Evolutionary conservation across 2,888 invertebrate genomes (phyloP).

Genomic region (Nymphalis urticae): DNA sequence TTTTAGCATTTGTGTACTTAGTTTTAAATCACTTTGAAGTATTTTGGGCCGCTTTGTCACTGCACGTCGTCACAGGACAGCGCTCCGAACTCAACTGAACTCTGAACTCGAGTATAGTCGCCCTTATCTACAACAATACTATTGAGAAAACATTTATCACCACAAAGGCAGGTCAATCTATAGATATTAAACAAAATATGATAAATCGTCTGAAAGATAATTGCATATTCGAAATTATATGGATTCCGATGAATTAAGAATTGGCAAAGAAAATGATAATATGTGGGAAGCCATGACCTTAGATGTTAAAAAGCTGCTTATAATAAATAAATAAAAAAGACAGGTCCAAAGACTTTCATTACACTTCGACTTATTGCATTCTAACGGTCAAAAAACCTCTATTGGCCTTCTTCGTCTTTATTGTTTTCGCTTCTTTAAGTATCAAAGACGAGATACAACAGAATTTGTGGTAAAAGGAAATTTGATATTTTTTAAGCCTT

Average conservation of each 20-base stretch:
- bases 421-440: neutral
- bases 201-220: too few relatives aligned
- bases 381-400: slow-evolving; percentile 3
- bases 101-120: slow-evolving; percentile 32
- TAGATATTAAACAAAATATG: too few relatives aligned
- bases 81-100: slow-evolving; percentile 47
- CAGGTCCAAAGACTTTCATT: slow-evolving; percentile 18
- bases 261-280: too few relatives aligned
- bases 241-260: too few relatives aligned
- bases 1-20: neutral
- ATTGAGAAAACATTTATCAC: slow-evolving; percentile 21
- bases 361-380: neutral
- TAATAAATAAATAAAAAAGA: neutral
- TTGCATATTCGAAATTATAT: too few relatives aligned
- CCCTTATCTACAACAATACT: slow-evolving; percentile 24
- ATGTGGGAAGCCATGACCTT: too few relatives aligned
- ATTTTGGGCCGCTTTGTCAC: neutral
- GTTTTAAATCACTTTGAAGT: slow-evolving; percentile 1
- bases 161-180: neutral
- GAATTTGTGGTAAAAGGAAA: neutral
- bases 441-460: neutral
- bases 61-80: slow-evolving; percentile 42
- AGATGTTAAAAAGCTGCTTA: too few relatives aligned
- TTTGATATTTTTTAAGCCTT: slow-evolving; percentile 1
- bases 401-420: slow-evolving; percentile 1